Conservation (phyloP, 2,888 invertebrate genomes). For the Endotricha flammealis region DNA sequence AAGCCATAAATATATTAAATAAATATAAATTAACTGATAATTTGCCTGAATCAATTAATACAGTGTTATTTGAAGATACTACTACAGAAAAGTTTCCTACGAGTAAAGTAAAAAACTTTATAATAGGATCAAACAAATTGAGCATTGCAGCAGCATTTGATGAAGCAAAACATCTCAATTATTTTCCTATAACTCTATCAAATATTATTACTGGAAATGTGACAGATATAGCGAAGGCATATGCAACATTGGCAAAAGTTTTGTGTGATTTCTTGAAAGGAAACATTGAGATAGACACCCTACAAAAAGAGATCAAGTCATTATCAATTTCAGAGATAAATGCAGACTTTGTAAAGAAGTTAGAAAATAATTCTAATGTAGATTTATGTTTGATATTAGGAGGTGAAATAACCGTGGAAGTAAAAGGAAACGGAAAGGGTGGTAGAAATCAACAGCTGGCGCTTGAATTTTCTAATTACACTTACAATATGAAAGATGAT, state of each 20-base stretch:
- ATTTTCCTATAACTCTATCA: conserved; percentile 82
- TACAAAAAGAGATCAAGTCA: conserved; percentile 32
- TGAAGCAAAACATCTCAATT: conserved; percentile 75
- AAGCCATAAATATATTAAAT: conserved; percentile 81
- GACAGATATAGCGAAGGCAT: conserved; percentile 76
- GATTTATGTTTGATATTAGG: conserved; percentile 86
- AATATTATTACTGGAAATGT: conserved; percentile 85
- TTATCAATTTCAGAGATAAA: conserved; percentile 44
- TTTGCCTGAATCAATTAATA: conserved; percentile 74
- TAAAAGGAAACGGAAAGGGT: conserved; percentile 88
- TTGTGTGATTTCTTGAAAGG: conserved; percentile 37
- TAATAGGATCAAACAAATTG: conserved; percentile 56
- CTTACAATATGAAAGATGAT: conserved; percentile 49
- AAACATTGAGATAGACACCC: conserved; percentile 22
- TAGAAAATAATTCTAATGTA: conserved; percentile 20
- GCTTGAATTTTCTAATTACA: conserved; percentile 83
- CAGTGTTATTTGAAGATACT: conserved; percentile 42
- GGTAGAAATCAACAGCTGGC: conserved; percentile 97
- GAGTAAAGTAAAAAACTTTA: conserved; percentile 44
- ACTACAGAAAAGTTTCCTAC: conserved; percentile 29
- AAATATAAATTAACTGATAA: conserved; percentile 80
- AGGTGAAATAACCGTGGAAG: conserved; percentile 94
- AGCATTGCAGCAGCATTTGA: conserved; percentile 78
- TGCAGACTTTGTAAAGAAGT: conserved; percentile 20
- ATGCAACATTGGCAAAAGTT: conserved; percentile 60